Conservation (phyloP, 2,888 invertebrate species). For the Bursaphelenchus okinawaensis region DNA sequence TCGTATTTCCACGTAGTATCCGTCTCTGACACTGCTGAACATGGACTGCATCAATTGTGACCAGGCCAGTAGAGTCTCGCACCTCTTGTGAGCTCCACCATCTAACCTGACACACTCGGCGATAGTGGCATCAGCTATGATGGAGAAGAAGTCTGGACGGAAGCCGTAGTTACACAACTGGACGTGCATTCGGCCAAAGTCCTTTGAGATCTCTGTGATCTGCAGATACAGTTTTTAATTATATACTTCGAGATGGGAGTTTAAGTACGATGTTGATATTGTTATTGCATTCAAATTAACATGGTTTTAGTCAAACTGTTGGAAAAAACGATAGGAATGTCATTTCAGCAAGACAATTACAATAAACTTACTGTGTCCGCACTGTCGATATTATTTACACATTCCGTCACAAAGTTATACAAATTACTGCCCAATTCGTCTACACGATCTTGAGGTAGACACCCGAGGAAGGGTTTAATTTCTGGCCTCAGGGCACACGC, state of each 20-base stretch:
- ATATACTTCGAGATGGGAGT: background rate
- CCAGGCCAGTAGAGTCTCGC: conserved; percentile 55
- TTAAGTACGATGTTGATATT: background rate
- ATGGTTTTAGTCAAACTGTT: background rate
- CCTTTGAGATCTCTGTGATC: conserved; percentile 32
- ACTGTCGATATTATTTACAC: conserved; percentile 46
- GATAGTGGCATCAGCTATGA: conserved; percentile 52
- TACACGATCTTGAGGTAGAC: conserved; percentile 42
- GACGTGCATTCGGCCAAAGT: conserved; percentile 46
- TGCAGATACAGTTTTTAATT: conserved; percentile 9
- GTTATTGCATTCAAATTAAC: background rate
- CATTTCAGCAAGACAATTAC: too few species aligned
- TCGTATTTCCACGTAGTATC: conserved; percentile 44
- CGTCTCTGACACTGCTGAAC: conserved; percentile 51
- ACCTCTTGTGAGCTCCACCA: conserved; percentile 49
- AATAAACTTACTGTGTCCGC: conserved; percentile 45
- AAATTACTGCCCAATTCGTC: conserved; percentile 39
- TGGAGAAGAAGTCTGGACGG: conserved; percentile 54
- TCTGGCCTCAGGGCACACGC: conserved; percentile 46
- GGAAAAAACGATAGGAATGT: too few species aligned
- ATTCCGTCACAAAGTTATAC: conserved; percentile 41
- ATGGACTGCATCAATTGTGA: conserved; percentile 51
- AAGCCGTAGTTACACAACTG: conserved; percentile 48
- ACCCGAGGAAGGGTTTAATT: conserved; percentile 40
- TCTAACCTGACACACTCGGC: conserved; percentile 55